phyloP scores from a whole-genome alignment of 1,140 invertebrate species.

The Maconellicoccus hirsutus region DNA sequence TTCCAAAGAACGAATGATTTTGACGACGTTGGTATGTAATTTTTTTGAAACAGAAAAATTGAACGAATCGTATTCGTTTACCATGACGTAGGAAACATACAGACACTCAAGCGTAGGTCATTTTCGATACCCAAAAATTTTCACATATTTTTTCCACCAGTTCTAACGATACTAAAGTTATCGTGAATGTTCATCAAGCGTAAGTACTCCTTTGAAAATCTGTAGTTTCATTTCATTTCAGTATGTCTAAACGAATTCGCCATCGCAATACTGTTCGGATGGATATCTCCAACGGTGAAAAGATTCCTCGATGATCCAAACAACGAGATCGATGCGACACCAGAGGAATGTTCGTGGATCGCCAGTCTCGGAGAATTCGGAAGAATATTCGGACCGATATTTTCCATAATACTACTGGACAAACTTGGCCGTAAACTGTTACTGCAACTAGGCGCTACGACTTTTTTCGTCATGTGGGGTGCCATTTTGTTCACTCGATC shows the following conservation, averaged over 20 bases:
- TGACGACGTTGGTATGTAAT: too few species aligned
- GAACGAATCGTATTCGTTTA: too few species aligned
- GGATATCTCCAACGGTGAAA: background rate
- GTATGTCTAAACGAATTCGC: background rate
- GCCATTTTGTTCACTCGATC: background rate
- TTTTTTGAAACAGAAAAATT: too few species aligned
- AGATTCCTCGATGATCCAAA: background rate
- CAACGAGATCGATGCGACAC: background rate
- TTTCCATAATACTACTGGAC: background rate
- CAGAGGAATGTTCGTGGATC: constrained; percentile 7
- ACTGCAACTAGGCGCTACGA: background rate
- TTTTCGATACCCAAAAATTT: too few species aligned
- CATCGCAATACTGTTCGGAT: background rate
- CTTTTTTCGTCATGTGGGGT: background rate
- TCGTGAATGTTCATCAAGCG: too few species aligned
- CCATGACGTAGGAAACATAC: too few species aligned
- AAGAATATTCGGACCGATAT: background rate
- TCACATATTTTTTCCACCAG: too few species aligned
- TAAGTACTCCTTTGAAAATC: too few species aligned
- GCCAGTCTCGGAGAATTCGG: background rate
- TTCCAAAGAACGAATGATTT: too few species aligned
- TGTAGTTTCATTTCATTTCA: background rate
- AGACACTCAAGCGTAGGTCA: too few species aligned
- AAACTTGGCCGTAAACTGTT: background rate
- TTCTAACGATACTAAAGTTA: too few species aligned